Base-by-base conservation (phyloP, 2,888 invertebrate genomes). In the Nemoura dubitans region DNA sequence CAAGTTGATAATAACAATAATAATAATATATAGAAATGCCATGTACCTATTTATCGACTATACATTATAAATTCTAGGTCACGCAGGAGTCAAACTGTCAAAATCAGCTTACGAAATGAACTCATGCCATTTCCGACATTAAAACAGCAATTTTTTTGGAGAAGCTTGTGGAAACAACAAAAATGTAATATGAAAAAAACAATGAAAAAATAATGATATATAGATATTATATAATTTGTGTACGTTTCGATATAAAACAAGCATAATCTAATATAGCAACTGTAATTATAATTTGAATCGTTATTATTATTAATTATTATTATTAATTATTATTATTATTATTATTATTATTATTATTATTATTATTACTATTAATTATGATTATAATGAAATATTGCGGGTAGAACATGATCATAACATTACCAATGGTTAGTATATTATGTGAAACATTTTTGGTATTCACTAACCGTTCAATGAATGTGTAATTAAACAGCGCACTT, bases 201-300 rank as follows among this genome's bases (percentile, higher is more conserved):
- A 59, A 26, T 76, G 78, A 84, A 83, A 76, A 28, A 86, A 59
- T 76, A 83, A 86, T 36, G 43, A 77, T 87, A 85, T 85, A 86
- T 83, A 83, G 83, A 85, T 85, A 85, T 85, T 87, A 85, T 87
- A 84, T 82, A 85, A 82, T 86, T 86, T 84, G 86, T 87, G 86
- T 86, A 87, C 85, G 83, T 86, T 86, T 86, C 86, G 87, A 85
- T 85, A 87, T 87, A 28, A 87, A 43, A 76, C 43, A 85, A 86
- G 85, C 85, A 78, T 87, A 76, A 36, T 83, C 78, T 29, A 85
- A 85, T 21, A 30, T 81, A 81, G 30, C 28, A 27, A 78, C 28
- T 78, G 78, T 28, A 78, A 27, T 78, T 25, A 78, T 78, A 5
- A 78, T 78, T 78, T 27, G 78, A 78, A 26, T 78, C 28, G 28